A percentile compares a stretch with the other conserved stretches of the same genome.
Conservation (phyloP, 1,140 invertebrate species). For the Leptoteleia sp. region DNA sequence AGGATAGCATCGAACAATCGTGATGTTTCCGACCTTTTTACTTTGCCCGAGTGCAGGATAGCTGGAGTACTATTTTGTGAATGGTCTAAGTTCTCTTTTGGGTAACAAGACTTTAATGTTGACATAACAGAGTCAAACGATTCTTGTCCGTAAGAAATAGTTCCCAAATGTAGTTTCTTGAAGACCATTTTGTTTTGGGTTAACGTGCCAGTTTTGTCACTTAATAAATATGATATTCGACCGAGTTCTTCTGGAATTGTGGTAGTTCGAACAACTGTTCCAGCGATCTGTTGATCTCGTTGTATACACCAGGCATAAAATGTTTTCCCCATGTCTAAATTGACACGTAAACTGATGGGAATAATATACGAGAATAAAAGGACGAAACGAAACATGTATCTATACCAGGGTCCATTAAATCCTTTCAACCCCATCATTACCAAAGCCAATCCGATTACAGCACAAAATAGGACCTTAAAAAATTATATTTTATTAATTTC, state of each 20-base stretch:
- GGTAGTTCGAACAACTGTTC: slow-evolving; percentile 98
- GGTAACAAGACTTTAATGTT: slow-evolving; percentile 79
- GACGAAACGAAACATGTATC: slow-evolving; percentile 97
- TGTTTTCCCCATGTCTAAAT: slow-evolving; percentile 99
- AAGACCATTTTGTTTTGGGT: slow-evolving; percentile 99
- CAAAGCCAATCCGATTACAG: slow-evolving; percentile 93
- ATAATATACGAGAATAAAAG: slow-evolving; percentile 99
- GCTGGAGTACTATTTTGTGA: slow-evolving; percentile 71
- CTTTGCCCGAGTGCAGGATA: slow-evolving; percentile 78
- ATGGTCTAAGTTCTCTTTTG: slow-evolving; percentile 57
- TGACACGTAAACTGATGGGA: slow-evolving; percentile 98
- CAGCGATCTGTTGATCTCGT: slow-evolving; percentile 94
- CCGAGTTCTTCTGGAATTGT: slow-evolving; percentile 99
- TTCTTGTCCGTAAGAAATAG: slow-evolving; percentile 92
- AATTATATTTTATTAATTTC: neutral
- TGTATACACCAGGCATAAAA: slow-evolving; percentile 99
- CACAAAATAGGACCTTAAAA: slow-evolving; percentile 90
- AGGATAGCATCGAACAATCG: slow-evolving; percentile 95
- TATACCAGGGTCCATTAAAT: slow-evolving; percentile 97
- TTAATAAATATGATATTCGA: slow-evolving; percentile 95
- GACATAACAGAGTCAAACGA: slow-evolving; percentile 90
- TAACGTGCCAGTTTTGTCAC: slow-evolving; percentile 99
- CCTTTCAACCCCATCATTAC: slow-evolving; percentile 98
- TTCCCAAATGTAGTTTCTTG: slow-evolving; percentile 95
- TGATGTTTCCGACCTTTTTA: slow-evolving; percentile 86